Conservation (phyloP, 2,113 vertebrate species). For the Apaloderma vittatum region DNA sequence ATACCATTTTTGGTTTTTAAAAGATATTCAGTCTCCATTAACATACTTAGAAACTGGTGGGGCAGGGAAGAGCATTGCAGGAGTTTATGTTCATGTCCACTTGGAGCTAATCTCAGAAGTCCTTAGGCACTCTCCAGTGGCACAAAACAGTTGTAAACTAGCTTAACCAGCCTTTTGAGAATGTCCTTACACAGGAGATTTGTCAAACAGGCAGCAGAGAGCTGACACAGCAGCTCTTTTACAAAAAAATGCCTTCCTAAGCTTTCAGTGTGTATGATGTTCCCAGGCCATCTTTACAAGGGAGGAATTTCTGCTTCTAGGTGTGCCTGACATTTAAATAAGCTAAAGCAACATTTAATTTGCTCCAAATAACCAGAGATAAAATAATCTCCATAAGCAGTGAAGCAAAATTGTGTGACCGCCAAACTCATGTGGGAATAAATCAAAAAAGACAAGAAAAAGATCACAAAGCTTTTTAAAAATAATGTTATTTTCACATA, state of each 20-base stretch:
- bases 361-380: neutral
- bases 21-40: neutral
- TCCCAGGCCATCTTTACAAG: neutral
- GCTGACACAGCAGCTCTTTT: neutral
- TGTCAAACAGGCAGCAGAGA: slow-evolving; percentile 10
- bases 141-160: slow-evolving; percentile 6
- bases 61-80: neutral
- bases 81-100: neutral
- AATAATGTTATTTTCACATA: neutral
- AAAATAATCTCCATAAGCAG: neutral
- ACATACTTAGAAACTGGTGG: neutral
- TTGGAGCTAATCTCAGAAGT: neutral
- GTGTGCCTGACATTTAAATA: neutral
- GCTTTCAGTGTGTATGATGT: neutral
- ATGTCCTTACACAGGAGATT: slow-evolving; percentile 13
- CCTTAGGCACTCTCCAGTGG: neutral
- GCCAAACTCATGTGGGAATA: neutral
- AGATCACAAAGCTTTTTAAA: neutral
- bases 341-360: neutral
- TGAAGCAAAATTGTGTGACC: neutral
- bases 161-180: slow-evolving; percentile 29
- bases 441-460: neutral
- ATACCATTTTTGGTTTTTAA: neutral
- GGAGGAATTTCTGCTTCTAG: neutral
- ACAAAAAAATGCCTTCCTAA: slow-evolving; percentile 15